Evolutionary conservation across 2,113 vertebrate genomes (phyloP), one percentile per base, ranked within the genome.

Genomic region (Seriola rivoliana): DNA sequence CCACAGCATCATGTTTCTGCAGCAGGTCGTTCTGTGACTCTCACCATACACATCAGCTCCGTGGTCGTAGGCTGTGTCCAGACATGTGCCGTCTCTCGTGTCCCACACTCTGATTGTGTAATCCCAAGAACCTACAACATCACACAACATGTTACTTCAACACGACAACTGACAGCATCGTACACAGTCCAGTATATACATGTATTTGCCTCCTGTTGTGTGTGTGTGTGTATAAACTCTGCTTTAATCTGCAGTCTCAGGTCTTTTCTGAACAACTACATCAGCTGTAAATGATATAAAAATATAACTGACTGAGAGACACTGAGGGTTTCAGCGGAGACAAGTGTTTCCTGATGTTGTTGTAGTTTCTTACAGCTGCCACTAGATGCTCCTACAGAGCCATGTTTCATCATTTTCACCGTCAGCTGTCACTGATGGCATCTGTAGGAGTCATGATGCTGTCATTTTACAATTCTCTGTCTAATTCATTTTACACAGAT

Each of bases 1-100:
- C 5, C 38, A 38, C 38, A 38, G 38, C 38, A 42, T 42, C 40
- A 10, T 42, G 40, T 10, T 2, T 10, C 40, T 9, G 8, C 40
- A 42, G 40, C 40, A 42, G 8, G 44, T 55, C 23, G 19, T 52
- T n/a, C 50, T 21, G 21, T 5, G 1, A 46, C 16, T 58, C 68
- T 77, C 85, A 99, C 98, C 98, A 54, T 99, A 99, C 34, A 99
- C 98, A 71, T 99, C 98, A 55, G 98, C 98, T 58, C 98, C 98
- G 8, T 99, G 98, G 90, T 99, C 98, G 40, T 92, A 97, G 42
- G 97, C 97, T 0, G 96, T 97, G 69, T 99, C 98, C 82, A 99
- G 86, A 90, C 98, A 99, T 0, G 93, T 96, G 81, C 98, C 98
- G 36, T 97, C 97, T 91, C 98, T 96, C 5, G 97, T 99, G 91